Conservation (phyloP, 1,140 invertebrate genomes). For the Vanessa atalanta region DNA sequence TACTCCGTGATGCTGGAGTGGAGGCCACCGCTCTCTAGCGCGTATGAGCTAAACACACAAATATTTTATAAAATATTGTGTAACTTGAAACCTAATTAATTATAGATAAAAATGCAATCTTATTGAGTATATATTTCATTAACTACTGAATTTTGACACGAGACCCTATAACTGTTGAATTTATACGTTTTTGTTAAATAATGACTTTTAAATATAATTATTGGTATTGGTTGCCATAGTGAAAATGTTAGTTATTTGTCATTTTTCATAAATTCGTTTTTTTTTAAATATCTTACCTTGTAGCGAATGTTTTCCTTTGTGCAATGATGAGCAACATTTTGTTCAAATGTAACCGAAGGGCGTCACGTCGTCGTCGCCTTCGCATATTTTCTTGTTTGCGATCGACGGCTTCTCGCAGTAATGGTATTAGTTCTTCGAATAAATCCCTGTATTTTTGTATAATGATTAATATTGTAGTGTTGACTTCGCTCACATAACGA, state of each 20-base stretch:
- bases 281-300: constrained; percentile 82
- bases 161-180: too few relatives aligned
- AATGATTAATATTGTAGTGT: not conserved
- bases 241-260: too few relatives aligned
- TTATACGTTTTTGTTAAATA: too few relatives aligned
- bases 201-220: too few relatives aligned
- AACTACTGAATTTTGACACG: not conserved
- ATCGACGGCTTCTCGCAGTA: constrained; percentile 97
- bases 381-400: constrained; percentile 98
- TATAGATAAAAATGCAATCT: too few relatives aligned
- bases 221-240: too few relatives aligned
- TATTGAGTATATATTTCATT: not conserved
- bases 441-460: constrained; percentile 88
- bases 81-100: too few relatives aligned
- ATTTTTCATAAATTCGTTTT: not conserved
- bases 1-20: constrained; percentile 96
- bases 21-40: constrained; percentile 89
- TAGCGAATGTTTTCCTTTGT: constrained; percentile 94
- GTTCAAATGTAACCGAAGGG: constrained; percentile 94
- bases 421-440: constrained; percentile 95
- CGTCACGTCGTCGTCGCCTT: constrained; percentile 92
- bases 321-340: constrained; percentile 95
- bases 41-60: constrained; percentile 84
- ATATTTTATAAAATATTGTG: not conserved
- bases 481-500: too few relatives aligned